These are phyloP conservation scores for Mixornis gularis DNA, from an alignment of 2,113 vertebrate genomes.

Conservation along the genomic window DNA sequence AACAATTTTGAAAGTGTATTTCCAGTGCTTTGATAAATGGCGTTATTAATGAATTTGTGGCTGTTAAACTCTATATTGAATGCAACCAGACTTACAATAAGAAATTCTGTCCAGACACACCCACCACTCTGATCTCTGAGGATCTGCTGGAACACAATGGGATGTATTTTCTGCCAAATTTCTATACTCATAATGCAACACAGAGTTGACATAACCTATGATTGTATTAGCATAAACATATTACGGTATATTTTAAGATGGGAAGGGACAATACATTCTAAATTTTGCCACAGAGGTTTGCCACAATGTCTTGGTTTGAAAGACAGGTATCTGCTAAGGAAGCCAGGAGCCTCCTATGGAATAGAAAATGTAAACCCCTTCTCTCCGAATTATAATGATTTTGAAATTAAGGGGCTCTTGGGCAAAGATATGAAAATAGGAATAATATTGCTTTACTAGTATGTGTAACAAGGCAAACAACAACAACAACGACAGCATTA, in stretches of 20 bases:
- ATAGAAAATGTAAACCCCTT: background rate
- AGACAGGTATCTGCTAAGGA: background rate
- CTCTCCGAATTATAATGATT: background rate
- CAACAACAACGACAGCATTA: too few relatives aligned
- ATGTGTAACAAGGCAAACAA: background rate
- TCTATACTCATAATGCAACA: background rate
- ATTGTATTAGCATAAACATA: background rate
- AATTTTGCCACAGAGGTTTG: background rate
- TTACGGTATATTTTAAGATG: background rate
- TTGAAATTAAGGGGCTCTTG: background rate
- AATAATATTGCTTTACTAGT: background rate
- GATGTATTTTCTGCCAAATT: background rate
- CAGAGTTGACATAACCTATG: background rate
- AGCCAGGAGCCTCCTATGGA: background rate
- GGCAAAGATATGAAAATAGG: background rate
- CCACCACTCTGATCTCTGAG: background rate
- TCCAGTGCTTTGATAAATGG: background rate
- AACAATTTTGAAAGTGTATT: background rate
- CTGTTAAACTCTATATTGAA: background rate
- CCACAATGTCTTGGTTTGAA: background rate
- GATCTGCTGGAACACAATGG: background rate
- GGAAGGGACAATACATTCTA: background rate
- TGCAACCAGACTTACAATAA: background rate
- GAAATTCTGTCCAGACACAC: rapidly evolving
- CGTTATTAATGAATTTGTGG: background rate